Evolutionary conservation across 2,888 invertebrate genomes (phyloP).

Genomic region (Candidula unifasciata): DNA sequence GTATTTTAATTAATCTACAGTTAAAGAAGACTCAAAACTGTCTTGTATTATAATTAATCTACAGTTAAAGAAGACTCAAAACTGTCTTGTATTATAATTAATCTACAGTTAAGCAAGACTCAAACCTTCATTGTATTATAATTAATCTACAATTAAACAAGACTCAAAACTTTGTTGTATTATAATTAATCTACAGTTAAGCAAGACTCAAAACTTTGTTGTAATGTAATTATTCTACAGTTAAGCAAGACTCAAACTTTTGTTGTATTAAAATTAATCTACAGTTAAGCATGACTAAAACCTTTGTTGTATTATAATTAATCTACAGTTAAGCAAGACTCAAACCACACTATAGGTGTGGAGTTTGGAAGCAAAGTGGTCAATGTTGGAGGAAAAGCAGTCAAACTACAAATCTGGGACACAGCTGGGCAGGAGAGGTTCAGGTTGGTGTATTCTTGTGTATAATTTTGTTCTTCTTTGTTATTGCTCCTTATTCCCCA

Average conservation of each 20-base stretch:
- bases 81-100: no score
- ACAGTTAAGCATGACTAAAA: no score
- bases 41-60: no score
- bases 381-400: constrained; percentile 88
- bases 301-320: background rate
- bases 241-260: no score
- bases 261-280: no score
- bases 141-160: no score
- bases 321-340: constrained; percentile 86
- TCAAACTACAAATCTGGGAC: constrained; percentile 84
- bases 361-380: constrained; percentile 92
- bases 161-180: background rate
- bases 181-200: constrained; percentile 82
- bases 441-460: constrained; percentile 62
- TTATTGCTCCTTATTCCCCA: no score
- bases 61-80: no score
- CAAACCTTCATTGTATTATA: no score
- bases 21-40: no score
- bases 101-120: no score
- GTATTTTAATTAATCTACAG: no score
- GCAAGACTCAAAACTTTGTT: constrained; percentile 83
- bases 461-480: background rate
- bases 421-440: constrained; percentile 78
- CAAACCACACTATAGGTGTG: constrained; percentile 90
- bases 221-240: constrained; percentile 79